These are phyloP conservation scores for Edolisoma coerulescens DNA, from an alignment of 2,113 vertebrate genomes.

Conservation along the genomic window DNA sequence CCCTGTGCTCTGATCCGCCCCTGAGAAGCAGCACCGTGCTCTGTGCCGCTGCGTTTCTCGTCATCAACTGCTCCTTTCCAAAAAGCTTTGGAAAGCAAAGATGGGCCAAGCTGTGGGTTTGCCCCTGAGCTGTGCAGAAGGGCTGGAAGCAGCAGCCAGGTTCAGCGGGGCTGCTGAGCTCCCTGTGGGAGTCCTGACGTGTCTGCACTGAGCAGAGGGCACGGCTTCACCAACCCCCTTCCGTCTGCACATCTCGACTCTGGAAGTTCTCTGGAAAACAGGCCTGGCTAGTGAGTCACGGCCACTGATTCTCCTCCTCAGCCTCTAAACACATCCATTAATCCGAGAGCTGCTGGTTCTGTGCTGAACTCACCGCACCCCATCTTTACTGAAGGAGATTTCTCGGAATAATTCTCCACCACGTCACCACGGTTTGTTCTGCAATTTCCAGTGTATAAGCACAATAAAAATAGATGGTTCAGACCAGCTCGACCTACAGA, in stretches of 20 bases:
- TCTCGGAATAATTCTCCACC: not conserved
- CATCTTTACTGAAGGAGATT: not conserved
- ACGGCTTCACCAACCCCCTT: not conserved
- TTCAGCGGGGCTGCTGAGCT: not conserved
- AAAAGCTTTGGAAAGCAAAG: not conserved
- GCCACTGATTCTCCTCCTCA: not conserved
- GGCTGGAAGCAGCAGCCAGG: not conserved
- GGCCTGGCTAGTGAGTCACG: not conserved
- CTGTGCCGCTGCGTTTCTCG: not conserved
- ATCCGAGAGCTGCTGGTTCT: not conserved
- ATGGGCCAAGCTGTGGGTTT: not conserved
- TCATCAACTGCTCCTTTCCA: rapidly evolving
- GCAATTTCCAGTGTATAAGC: not conserved
- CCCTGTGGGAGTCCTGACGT: rapidly evolving
- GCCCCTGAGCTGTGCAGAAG: not conserved
- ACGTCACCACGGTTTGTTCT: rapidly evolving
- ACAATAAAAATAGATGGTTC: not conserved
- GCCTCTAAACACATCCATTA: not conserved
- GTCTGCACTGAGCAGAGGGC: not conserved
- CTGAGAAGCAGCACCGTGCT: rapidly evolving
- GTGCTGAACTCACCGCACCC: not conserved
- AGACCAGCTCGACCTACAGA: not conserved
- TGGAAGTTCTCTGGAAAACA: not conserved
- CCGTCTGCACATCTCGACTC: not conserved
- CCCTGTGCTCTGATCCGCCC: not conserved